These are phyloP conservation scores for Chalcis sispes DNA, from an alignment of 2,888 invertebrate species.

Conservation along the genomic window DNA sequence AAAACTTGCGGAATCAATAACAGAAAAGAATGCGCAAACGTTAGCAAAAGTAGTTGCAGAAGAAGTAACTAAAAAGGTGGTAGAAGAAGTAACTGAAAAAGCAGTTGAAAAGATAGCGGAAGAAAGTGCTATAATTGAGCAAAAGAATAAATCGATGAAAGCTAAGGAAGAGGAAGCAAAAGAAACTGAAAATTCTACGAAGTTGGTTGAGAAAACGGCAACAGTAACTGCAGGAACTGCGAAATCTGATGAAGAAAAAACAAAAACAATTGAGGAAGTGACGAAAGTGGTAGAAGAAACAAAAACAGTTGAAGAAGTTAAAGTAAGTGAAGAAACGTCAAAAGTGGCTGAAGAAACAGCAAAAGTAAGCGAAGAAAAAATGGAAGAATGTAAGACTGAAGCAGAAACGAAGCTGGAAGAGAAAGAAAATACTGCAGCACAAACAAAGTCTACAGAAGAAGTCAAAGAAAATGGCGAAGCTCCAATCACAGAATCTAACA, in stretches of 20 bases:
- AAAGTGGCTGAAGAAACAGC: constrained; percentile 45
- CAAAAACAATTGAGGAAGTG: too few species aligned
- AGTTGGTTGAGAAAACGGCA: too few species aligned
- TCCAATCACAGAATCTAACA: constrained; percentile 30
- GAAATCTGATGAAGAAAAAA: too few species aligned
- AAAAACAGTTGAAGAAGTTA: constrained; percentile 54
- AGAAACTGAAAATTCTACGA: too few species aligned
- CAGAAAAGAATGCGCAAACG: constrained; percentile 51
- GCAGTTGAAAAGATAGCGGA: constrained; percentile 61
- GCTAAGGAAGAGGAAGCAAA: too few species aligned
- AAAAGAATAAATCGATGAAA: too few species aligned
- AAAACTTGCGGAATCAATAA: constrained; percentile 42
- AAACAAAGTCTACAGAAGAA: constrained; percentile 51
- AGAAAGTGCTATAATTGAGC: too few species aligned
- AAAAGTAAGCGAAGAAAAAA: constrained; percentile 39
- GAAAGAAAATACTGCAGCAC: constrained; percentile 38
- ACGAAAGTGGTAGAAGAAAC: constrained; percentile 27
- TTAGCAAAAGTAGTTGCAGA: constrained; percentile 53
- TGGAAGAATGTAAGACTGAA: constrained; percentile 57
- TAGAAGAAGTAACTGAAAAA: constrained; percentile 52
- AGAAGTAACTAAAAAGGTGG: constrained; percentile 52
- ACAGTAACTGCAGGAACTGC: too few species aligned
- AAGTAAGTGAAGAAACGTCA: constrained; percentile 38
- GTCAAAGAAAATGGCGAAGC: constrained; percentile 46
- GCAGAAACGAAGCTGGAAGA: constrained; percentile 57